A percentile compares a stretch with the other conserved stretches of the same genome.
Evolutionary conservation across 2,888 invertebrate genomes (phyloP).

Genomic region (Lasioglossum oenotherae): DNA sequence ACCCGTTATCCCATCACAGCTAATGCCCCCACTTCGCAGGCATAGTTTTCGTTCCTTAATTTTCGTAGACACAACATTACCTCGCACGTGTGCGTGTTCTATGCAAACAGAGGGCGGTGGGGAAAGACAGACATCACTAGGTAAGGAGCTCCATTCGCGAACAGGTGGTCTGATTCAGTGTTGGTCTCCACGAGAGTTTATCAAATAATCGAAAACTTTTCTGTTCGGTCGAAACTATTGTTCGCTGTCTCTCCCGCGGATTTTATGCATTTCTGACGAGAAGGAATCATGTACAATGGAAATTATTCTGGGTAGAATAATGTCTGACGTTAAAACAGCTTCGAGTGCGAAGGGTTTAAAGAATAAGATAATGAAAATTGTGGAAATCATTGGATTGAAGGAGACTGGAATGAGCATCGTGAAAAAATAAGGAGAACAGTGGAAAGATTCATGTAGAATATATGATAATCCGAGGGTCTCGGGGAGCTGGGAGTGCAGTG

Average conservation of each 20-base stretch:
- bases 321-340: too few species aligned
- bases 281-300: too few species aligned
- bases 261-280: too few species aligned
- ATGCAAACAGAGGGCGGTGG: background rate
- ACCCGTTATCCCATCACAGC: background rate
- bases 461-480: background rate
- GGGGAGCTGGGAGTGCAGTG: background rate
- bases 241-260: background rate
- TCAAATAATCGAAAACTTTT: background rate
- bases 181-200: background rate
- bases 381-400: too few species aligned
- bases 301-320: too few species aligned
- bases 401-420: background rate
- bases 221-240: background rate
- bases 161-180: background rate
- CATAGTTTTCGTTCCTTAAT: background rate
- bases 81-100: background rate
- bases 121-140: background rate
- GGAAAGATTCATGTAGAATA: background rate
- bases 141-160: background rate
- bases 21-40: background rate
- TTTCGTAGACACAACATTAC: background rate
- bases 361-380: too few species aligned
- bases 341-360: too few species aligned
- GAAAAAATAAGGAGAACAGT: background rate